These are phyloP conservation scores for Lasiommata megera DNA, from an alignment of 2,888 invertebrate genomes.

Conservation along the genomic window DNA sequence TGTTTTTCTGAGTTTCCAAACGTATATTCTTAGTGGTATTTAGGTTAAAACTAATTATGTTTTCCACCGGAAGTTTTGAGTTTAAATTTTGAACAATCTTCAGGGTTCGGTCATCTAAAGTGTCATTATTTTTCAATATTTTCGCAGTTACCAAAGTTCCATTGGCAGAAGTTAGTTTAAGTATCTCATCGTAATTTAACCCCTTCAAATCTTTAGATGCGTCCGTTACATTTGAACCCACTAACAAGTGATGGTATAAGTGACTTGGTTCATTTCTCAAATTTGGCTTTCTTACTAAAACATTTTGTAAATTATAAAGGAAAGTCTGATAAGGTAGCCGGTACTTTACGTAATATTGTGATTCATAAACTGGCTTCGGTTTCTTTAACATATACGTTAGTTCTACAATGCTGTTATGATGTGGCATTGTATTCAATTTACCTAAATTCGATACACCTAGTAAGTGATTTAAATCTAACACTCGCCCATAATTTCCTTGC, in stretches of 20 bases:
- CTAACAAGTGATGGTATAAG: conserved; percentile 47
- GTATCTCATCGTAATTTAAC: conserved; percentile 45
- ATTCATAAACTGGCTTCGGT: conserved; percentile 48
- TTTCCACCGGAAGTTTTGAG: conserved; percentile 33
- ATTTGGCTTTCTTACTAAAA: conserved; percentile 42
- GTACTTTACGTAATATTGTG: conserved; percentile 59
- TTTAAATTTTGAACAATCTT: conserved; percentile 40
- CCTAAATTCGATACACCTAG: conserved; percentile 41
- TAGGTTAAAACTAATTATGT: conserved; percentile 2
- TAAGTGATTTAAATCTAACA: conserved; percentile 38
- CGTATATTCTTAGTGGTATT: neutral
- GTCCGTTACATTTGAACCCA: conserved; percentile 26
- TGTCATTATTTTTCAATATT: conserved; percentile 35
- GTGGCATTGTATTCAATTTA: conserved; percentile 42
- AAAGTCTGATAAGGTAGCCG: conserved; percentile 51
- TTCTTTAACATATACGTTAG: conserved; percentile 56
- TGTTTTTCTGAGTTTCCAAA: neutral
- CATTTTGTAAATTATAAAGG: conserved; percentile 38
- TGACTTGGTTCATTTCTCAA: conserved; percentile 42
- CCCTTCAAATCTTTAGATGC: conserved; percentile 47
- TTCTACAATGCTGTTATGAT: conserved; percentile 49
- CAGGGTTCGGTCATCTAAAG: conserved; percentile 37
- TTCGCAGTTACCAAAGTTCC: conserved; percentile 54
- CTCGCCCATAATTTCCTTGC: conserved; percentile 26
- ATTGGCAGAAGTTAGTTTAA: conserved; percentile 43